Evolutionary conservation across 2,888 invertebrate genomes (phyloP), one percentile per base, ranked within the genome.

Genomic region (Trisateles emortualis): DNA sequence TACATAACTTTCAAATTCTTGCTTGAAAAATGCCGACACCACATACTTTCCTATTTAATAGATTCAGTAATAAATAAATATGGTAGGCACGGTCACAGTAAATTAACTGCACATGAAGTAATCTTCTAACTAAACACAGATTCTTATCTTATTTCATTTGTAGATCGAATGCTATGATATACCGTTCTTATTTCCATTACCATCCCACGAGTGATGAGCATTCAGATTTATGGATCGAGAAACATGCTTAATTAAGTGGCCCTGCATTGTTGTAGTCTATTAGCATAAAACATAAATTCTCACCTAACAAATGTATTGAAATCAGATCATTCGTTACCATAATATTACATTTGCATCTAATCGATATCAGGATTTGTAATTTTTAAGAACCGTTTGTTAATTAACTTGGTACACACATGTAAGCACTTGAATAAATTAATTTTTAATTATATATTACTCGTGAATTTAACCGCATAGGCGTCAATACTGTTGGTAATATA

Each of bases 141-240:
- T 76, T 74, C 68, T 78, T 82, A 86, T 86, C 83, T 81, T 63
- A 70, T 66, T 81, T 79, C 81, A 84, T 83, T 78, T 81, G 79
- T 71, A 75, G 79, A 81, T 80, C 65, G 78, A 72, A 79, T 76
- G 41, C 41, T 42, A n/a, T 54, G 61, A 74, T 63, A 63, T 51
- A 64, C 39, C 39, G 46, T 43, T 60, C 52, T 55, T 65, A 61
- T 65, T 53, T 49, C 52, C 57, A 60, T 72, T 64, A 64, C 50
- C 53, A 46, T 64, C 56, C 56, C 51, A 62, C 60, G 52, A 78
- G 78, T 86, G 81, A 81, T 85, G 76, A 82, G 77, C 76, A 86
- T 87, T 83, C 61, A 88, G 80, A 91, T 90, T 87, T 88, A 90
- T 91, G 89, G 86, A 87, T 79, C 84, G 86, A 88, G 84, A 87